Base-by-base conservation (phyloP, 2,888 invertebrate genomes). In the Anodontia alba region DNA sequence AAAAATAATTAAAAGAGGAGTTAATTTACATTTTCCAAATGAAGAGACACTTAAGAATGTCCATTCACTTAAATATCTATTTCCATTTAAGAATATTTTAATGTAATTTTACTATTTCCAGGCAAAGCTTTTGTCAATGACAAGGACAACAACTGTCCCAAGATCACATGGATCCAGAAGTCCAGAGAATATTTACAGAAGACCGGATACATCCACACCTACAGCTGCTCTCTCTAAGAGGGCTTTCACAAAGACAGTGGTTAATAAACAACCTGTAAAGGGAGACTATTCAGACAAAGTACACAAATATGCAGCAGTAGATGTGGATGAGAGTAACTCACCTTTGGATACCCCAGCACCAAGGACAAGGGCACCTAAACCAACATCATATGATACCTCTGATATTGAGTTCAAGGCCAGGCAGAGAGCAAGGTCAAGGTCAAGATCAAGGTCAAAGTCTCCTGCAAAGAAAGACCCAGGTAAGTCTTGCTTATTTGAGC, bases 271-370 rank as follows among this genome's bases (percentile, higher is more conserved):
- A 74, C 57, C 70, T 75, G 33, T 66, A 15, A 78, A 77, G 69
- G 73, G 75, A 54, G 81, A 83, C 33, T 79, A 84, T 76, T 72
- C 74, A 76, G 51, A 89, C 69, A 83, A 78, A 49, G 76, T 78
- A 33, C 81, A 81, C 46, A 82, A 77, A 49, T 83, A 83, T 66
- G 82, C 80, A 68, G 78, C 73, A n/a, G 81, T 86, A 67, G 84
- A 83, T 20, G 78, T 83, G 26, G 86, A 88, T 66, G 72, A 85
- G 33, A 81, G 82, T 81, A 82, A 84, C 15, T 91, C 92, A 8
- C 90, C 91, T 0, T 80, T 92, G 36, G 91, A 92, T 73, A 93
- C 93, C 1, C 93, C 93, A 17, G 91, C 92, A 36, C 93, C 92
- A 15, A 84, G 93, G 54, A 80, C 87, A 36, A 88, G 87, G 72